These are phyloP conservation scores for Alectura lathami DNA, from an alignment of 2,113 vertebrate genomes.

Conservation along the genomic window DNA sequence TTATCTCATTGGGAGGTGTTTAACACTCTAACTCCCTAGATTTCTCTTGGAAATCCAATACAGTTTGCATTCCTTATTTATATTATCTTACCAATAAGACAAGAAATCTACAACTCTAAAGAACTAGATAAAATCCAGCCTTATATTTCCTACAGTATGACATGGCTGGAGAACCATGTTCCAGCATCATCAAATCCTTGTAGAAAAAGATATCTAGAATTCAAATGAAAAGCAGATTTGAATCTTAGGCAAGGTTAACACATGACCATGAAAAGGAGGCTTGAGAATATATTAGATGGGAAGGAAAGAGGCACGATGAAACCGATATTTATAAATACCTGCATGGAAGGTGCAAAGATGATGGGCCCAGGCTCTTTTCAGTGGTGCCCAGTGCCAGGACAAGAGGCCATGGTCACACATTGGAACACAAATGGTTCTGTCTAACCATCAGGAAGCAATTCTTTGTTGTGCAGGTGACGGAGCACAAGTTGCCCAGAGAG, in stretches of 20 bases:
- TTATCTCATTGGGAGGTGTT: neutral
- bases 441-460: neutral
- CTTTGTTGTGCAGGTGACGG: neutral
- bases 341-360: neutral
- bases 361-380: neutral
- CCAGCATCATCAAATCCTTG: neutral
- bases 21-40: neutral
- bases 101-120: neutral
- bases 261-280: neutral
- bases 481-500: neutral
- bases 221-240: neutral
- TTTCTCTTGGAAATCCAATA: neutral
- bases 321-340: neutral
- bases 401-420: neutral
- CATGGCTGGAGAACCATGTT: neutral
- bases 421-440: neutral
- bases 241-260: neutral
- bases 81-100: neutral
- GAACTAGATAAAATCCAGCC: neutral
- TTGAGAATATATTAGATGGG: neutral
- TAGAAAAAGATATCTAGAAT: neutral
- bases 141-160: neutral
- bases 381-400: neutral
- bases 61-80: neutral
- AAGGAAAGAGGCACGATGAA: neutral